phyloP scores from a whole-genome alignment of 2,888 invertebrate genomes.

The Bellardia pandia region DNA sequence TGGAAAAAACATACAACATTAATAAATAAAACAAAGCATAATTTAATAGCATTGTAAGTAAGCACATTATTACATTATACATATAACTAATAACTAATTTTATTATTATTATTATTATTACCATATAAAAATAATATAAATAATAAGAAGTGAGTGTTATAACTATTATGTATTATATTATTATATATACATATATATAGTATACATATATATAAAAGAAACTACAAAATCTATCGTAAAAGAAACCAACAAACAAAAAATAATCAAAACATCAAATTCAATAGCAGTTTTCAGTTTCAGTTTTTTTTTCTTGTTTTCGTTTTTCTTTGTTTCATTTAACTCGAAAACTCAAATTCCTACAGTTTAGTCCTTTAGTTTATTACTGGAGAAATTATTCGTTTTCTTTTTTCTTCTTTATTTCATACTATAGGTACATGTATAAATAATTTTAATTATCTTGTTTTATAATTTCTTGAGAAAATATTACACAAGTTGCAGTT shows the following conservation, averaged over 20 bases:
- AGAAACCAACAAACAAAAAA: constrained; percentile 45
- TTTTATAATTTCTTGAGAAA: constrained; percentile 38
- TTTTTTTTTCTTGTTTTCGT: constrained; percentile 35
- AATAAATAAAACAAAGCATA: constrained; percentile 49
- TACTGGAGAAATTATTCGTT: constrained; percentile 10
- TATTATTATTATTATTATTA: constrained; percentile 60
- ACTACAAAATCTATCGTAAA: constrained; percentile 65
- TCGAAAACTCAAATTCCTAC: background rate
- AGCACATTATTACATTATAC: constrained; percentile 71
- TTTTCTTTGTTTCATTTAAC: constrained; percentile 6
- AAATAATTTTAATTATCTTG: constrained; percentile 30
- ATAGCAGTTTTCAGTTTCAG: constrained; percentile 51
- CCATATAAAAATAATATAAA: constrained; percentile 40
- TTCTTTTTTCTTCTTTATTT: constrained; percentile 5
- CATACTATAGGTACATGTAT: background rate
- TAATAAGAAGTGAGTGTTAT: constrained; percentile 73
- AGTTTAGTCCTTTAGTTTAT: background rate
- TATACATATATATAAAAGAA: constrained; percentile 52
- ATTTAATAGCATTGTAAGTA: constrained; percentile 72
- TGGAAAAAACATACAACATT: constrained; percentile 50
- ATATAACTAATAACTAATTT: constrained; percentile 52
- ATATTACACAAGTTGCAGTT: constrained; percentile 46
- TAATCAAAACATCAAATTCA: constrained; percentile 56
- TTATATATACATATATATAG: constrained; percentile 53
- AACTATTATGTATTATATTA: constrained; percentile 57